Conservation (phyloP, 1,140 invertebrate species). For the Spodoptera litura region DNA sequence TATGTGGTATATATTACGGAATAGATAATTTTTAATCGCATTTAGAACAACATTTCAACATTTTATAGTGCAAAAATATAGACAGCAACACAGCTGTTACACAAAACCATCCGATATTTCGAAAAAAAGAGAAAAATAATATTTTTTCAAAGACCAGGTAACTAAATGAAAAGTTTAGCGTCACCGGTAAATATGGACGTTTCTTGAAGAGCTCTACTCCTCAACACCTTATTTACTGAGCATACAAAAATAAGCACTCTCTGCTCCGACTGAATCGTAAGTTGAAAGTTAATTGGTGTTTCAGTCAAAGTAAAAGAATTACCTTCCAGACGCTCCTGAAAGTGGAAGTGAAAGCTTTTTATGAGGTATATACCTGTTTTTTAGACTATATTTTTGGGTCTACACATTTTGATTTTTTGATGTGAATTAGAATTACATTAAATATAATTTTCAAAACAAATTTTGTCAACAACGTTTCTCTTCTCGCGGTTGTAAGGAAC, state of each 20-base stretch:
- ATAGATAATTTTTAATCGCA: too few relatives aligned
- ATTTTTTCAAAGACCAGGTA: background rate
- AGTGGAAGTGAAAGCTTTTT: conserved; percentile 5
- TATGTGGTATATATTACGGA: too few relatives aligned
- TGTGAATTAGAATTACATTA: too few relatives aligned
- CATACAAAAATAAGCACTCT: conserved; percentile 20
- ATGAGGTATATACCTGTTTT: background rate
- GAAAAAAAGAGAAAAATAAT: background rate
- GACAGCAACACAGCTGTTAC: too few relatives aligned
- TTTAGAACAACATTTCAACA: too few relatives aligned
- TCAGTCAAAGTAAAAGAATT: conserved; percentile 29
- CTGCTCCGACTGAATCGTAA: conserved; percentile 18
- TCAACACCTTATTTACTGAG: conserved; percentile 19
- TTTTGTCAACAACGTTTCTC: too few relatives aligned
- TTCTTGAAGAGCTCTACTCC: background rate
- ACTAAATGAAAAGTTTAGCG: conserved; percentile 22
- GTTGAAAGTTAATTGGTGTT: conserved; percentile 24
- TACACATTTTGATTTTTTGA: background rate
- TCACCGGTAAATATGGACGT: conserved; percentile 9
- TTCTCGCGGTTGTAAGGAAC: too few relatives aligned
- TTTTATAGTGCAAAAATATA: too few relatives aligned
- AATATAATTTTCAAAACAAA: too few relatives aligned
- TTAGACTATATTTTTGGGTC: too few relatives aligned
- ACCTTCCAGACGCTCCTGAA: background rate
- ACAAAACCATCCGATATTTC: background rate